Base-by-base conservation (phyloP, 2,113 vertebrate genomes). In the Rostratula benghalensis region DNA sequence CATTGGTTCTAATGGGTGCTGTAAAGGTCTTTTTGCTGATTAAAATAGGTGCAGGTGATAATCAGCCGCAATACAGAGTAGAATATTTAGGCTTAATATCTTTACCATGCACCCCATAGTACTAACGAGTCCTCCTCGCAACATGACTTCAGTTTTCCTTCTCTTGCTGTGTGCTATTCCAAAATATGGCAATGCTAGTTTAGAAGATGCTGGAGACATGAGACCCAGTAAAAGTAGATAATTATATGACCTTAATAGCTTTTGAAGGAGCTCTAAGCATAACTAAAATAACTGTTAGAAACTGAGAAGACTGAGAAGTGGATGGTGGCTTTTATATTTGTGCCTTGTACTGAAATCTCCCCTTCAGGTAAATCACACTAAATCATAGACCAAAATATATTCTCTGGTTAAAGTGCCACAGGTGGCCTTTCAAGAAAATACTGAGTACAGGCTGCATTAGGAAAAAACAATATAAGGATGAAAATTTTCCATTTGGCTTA, bases 81-180 rank as follows among this genome's bases (percentile, higher is more conserved):
- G n/a, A 35, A 35, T 77, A 59, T 74, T 75, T 57, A 31, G 50
- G 39, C 27, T n/a, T 50, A 13, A 11, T 67, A 3, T 13, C 13
- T 73, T 77, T 18, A 45, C 22, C 39, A 15, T 45, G 4, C 21
- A 10, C 20, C 43, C 39, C 13, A 2, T 3, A 51, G 21, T 39
- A 17, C 5, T n/a, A 43, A 7, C 0, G 4, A 48, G 11, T 50
- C 24, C 19, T 78, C 31, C 39, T 68, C 1, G 0, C 33, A 56
- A 57, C 0, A 1, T 68, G 35, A 71, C 18, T 71, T 51, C 48
- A 35, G 13, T 33, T 22, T 78, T 67, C 41, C 27, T 71, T 53
- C 56, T 19, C n/a, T 14, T 27, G 33, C 10, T 13, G 20, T 17
- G 31, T 23, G 16, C 39, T 79, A 15, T 65, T 25, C 75, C 51